phyloP scores from a whole-genome alignment of 2,113 vertebrate genomes.

The Propithecus coquereli region DNA sequence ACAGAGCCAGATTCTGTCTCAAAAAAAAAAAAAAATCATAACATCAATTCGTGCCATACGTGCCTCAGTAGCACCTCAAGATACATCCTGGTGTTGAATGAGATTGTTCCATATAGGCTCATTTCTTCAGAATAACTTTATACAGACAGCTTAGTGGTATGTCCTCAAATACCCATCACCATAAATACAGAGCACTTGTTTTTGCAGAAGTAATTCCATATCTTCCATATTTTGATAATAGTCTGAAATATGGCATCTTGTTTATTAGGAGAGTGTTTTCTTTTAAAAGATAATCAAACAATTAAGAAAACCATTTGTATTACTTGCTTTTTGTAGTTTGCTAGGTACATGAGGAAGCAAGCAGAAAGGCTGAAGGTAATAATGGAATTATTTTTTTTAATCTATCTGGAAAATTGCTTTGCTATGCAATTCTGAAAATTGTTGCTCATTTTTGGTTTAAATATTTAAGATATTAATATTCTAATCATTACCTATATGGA shows the following conservation, averaged over 20 bases:
- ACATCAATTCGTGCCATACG: background rate
- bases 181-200: background rate
- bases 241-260: background rate
- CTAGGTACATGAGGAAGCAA: background rate
- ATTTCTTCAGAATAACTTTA: slow-evolving; percentile 12
- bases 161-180: background rate
- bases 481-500: background rate
- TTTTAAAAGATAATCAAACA: background rate
- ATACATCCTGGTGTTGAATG: background rate
- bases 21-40: background rate
- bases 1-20: too few relatives aligned
- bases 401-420: background rate
- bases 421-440: background rate
- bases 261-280: background rate
- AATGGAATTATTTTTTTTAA: background rate
- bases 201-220: background rate
- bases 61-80: background rate
- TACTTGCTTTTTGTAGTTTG: background rate
- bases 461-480: background rate
- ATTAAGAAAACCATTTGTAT: background rate
- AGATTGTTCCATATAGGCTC: background rate
- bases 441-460: background rate
- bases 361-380: background rate
- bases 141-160: background rate
- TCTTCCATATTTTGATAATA: background rate